Percentiles rank a stretch among this genome's conserved stretches.
phyloP scores from a whole-genome alignment of 2,888 invertebrate species.

The Invenusta paracnida region DNA sequence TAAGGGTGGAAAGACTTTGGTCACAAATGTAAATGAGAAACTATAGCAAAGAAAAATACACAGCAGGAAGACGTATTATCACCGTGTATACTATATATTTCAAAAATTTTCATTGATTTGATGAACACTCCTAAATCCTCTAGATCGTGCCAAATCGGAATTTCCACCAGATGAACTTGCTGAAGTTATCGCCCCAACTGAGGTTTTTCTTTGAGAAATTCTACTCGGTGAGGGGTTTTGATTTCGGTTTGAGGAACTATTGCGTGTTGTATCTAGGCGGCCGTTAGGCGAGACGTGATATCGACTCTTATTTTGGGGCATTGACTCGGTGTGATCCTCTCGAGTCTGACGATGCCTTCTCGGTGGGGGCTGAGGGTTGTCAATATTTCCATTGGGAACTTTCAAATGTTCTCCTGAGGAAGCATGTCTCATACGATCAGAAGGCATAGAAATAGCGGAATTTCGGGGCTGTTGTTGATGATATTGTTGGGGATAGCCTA shows the following conservation, averaged over 20 bases:
- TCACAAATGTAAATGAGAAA: no score
- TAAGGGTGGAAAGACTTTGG: no score
- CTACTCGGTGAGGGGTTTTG: neutral
- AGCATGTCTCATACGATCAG: neutral
- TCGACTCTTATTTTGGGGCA: neutral
- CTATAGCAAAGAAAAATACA: no score
- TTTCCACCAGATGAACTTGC: neutral
- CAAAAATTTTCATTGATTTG: neutral
- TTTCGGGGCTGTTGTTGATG: neutral
- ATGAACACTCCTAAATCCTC: conserved; percentile 3
- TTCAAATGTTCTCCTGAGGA: neutral
- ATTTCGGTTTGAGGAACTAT: neutral
- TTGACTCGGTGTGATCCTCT: neutral
- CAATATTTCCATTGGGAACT: neutral
- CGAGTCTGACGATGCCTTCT: neutral
- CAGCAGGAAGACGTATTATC: no score
- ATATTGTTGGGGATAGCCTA: no score
- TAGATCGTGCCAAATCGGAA: neutral
- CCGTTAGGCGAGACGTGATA: neutral
- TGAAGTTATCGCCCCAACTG: neutral
- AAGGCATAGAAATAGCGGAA: neutral
- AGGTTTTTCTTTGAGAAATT: neutral
- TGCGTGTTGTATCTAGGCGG: neutral
- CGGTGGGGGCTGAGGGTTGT: neutral
- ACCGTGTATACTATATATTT: no score